Evolutionary conservation across 92 coral and sea anemone species (phyloP), one percentile per base, ranked within the genome.

Genomic region (Zoanthus sociatus): DNA sequence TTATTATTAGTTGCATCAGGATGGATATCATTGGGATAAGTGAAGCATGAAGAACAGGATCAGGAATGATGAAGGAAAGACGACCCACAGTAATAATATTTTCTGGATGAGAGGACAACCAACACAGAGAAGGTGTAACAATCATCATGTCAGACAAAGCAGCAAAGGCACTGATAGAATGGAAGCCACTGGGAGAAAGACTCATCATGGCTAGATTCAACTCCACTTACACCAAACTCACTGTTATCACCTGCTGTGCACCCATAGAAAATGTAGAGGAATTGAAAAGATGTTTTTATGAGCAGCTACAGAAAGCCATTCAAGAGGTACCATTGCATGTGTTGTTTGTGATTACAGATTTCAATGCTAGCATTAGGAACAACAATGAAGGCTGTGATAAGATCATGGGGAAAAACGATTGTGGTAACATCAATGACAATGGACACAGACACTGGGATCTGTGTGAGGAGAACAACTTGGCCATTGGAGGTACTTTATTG

Each of bases 401-500:
- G 60, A 73, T 17, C n/a, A 33, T 82, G 61, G 76, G 76, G 76
- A 64, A 33, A 50, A 71, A 82, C 15, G 79, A 78, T 8, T 30
- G 78, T 51, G 79, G 79, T n/a, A 51, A 37, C 17, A 33, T 42
- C 6, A 71, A 83, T 12, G 78, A 83, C 66, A 83, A 50, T 16
- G 87, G 87, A 17, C 63, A 83, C 1, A 46, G 79, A 12, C 87
- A 70, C 11, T 31, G 32, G 3, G 78, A 71, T 10, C 71, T 83
- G 21, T 83, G 87, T 46, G 61, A 71, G 17, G 47, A 68, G 9
- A 83, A 83, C 54, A 70, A 83, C 61, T 48, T 74, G 21, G 78
- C 18, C 66, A 47, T 71, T 11, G 72, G 83, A 32, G 32, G 78
- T 46, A 73, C 78, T 16, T 7, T 72, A 11, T 73, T 73, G 20